Evolutionary conservation across 1,140 invertebrate genomes (phyloP).

Genomic region (Oedothorax gibbosus): DNA sequence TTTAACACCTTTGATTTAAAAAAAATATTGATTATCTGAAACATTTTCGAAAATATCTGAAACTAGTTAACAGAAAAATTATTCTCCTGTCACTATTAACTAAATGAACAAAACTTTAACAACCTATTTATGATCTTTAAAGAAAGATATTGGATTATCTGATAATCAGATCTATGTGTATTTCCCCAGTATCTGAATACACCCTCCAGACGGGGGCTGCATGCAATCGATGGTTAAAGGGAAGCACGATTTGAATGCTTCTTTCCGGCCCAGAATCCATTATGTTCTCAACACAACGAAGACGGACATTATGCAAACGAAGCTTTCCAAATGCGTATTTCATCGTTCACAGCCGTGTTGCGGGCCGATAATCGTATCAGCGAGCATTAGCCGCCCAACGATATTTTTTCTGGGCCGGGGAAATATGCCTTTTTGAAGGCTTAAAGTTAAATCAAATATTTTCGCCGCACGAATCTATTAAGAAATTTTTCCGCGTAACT

Average conservation of each 20-base stretch:
- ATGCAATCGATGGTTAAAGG: constrained; percentile 35
- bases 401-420: constrained; percentile 39
- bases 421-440: constrained; percentile 28
- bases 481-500: constrained; percentile 2
- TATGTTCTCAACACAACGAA: constrained; percentile 26
- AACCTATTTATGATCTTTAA: too few relatives aligned
- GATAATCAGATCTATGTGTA: too few relatives aligned
- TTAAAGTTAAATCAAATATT: constrained; percentile 42
- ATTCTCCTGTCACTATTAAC: too few relatives aligned
- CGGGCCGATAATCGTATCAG: constrained; percentile 50
- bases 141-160: too few relatives aligned
- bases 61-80: too few relatives aligned
- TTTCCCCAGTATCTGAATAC: too few relatives aligned
- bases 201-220: too few relatives aligned
- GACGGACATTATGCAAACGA: constrained; percentile 55
- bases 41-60: too few relatives aligned
- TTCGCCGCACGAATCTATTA: constrained; percentile 23
- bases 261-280: constrained; percentile 41
- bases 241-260: constrained; percentile 40
- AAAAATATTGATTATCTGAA: too few relatives aligned
- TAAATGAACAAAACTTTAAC: too few relatives aligned
- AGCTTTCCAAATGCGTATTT: constrained; percentile 55
- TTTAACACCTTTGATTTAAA: too few relatives aligned
- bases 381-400: constrained; percentile 33
- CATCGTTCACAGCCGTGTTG: constrained; percentile 45